Conservation (phyloP, 2,113 vertebrate species). For the Sterna hirundo region DNA sequence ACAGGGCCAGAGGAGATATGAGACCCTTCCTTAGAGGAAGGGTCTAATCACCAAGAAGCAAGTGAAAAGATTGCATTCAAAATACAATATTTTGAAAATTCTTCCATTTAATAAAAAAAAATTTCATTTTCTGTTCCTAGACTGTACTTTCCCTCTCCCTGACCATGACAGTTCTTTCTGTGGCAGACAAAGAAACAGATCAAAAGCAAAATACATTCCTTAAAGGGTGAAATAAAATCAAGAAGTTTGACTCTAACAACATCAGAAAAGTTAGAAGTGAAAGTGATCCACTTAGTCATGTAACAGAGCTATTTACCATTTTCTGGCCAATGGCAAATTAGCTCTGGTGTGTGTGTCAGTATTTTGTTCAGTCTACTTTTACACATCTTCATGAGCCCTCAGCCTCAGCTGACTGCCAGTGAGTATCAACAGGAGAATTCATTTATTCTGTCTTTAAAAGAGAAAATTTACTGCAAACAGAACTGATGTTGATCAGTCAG, state of each 20-base stretch:
- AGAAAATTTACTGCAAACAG: not conserved
- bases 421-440: not conserved
- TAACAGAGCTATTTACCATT: not conserved
- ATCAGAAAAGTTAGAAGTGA: not conserved
- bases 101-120: not conserved
- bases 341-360: not conserved
- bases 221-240: not conserved
- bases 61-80: not conserved
- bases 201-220: not conserved
- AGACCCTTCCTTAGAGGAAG: not conserved
- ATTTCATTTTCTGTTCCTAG: not conserved
- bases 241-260: not conserved
- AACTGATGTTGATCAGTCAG: not conserved
- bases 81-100: not conserved
- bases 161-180: not conserved
- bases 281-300: not conserved
- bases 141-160: not conserved
- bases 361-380: not conserved
- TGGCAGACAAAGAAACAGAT: not conserved
- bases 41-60: not conserved
- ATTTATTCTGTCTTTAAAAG: not conserved
- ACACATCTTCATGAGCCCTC: not conserved
- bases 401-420: not conserved
- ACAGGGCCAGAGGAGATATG: not conserved
- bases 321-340: not conserved